Base-by-base conservation (phyloP, 64 coral and sea anemone species). In the Platygyra sinensis region DNA sequence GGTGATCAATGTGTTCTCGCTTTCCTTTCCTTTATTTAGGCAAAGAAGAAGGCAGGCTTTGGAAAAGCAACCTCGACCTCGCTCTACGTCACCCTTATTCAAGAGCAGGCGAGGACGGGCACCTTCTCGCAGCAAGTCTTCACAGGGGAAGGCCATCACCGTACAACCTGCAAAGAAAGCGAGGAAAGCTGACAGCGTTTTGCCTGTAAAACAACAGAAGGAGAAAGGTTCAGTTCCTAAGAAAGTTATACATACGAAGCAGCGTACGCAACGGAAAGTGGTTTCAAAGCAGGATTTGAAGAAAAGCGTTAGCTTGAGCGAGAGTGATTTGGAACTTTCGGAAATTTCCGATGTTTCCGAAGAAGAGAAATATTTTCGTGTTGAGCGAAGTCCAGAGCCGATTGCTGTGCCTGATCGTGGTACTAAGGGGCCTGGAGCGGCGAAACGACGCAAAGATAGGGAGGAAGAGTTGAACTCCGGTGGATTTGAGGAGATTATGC, bases 251-350 rank as follows among this genome's bases (percentile, higher is more conserved):
- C 20, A 20, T 2, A 25, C 13, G 10, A 65, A 67, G 61, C 57
- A 29, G 57, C 79, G 30, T 61, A 63, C 13, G 20, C 29, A 31
- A 0, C 78, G 62, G 13, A 24, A 83, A 67, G 30, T 10, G 5
- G 5, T 29, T 85, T 17, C 81, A 24, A 72, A 17, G 16, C 71
- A 69, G 11, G 39, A 51, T 50, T 14, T 28, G 33, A 65, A 85
- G n/a, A 54, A 39, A 14, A 67, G 38, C 16, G 62, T 85, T 8
- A 85, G 38, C 22, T 72, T 92, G 60, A 92, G 90, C 62, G 90
- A 92, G 15, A 92, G 90, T 14, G 90, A 92, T 6, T 80, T 92
- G 18, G 83, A 92, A 67, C 73, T 92, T 51, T 92, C 90, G 2
- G 83, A 92, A 9, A 79, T 92, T 22, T 79, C 61, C 30, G 90